phyloP scores from a whole-genome alignment of 2,888 invertebrate species.

The Piscicola geometra region DNA sequence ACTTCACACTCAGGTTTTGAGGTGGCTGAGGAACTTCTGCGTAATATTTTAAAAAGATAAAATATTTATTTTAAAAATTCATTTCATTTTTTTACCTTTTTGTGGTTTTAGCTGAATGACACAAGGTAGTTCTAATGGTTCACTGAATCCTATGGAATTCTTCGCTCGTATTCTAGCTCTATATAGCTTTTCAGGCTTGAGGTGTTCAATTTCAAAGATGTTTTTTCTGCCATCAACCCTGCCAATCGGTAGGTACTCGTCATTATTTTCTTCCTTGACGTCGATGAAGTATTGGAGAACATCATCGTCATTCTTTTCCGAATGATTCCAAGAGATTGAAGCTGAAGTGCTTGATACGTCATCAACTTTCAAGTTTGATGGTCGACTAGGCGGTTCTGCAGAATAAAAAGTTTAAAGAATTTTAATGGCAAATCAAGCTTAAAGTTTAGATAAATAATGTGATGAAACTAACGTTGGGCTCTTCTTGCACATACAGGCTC shows the following conservation, averaged over 20 bases:
- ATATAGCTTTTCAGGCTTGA: slow-evolving; percentile 57
- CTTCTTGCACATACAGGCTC: slow-evolving; percentile 42
- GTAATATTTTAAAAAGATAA: background rate
- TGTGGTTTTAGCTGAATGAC: slow-evolving; percentile 58
- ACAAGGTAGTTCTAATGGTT: slow-evolving; percentile 65
- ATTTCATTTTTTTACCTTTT: slow-evolving; percentile 23
- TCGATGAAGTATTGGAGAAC: slow-evolving; percentile 36
- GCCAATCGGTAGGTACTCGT: slow-evolving; percentile 33
- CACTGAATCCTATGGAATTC: slow-evolving; percentile 69
- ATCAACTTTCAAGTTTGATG: slow-evolving; percentile 29
- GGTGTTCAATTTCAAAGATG: slow-evolving; percentile 30
- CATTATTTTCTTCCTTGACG: slow-evolving; percentile 29
- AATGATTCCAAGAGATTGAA: slow-evolving; percentile 30
- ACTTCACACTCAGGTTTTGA: slow-evolving; percentile 20
- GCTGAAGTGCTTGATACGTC: slow-evolving; percentile 30
- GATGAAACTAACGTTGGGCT: slow-evolving; percentile 48
- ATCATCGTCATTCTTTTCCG: slow-evolving; percentile 32
- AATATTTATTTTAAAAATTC: slow-evolving; percentile 14
- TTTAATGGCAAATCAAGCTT: background rate
- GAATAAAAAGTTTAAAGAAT: background rate
- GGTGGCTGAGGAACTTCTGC: slow-evolving; percentile 30
- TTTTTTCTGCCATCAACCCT: slow-evolving; percentile 34
- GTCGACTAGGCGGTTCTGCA: slow-evolving; percentile 32
- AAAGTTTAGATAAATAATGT: background rate
- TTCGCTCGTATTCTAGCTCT: slow-evolving; percentile 79